A percentile compares a stretch with the other conserved stretches of the same genome.
Conservation (phyloP, 2,113 vertebrate species). For the Origma solitaria region DNA sequence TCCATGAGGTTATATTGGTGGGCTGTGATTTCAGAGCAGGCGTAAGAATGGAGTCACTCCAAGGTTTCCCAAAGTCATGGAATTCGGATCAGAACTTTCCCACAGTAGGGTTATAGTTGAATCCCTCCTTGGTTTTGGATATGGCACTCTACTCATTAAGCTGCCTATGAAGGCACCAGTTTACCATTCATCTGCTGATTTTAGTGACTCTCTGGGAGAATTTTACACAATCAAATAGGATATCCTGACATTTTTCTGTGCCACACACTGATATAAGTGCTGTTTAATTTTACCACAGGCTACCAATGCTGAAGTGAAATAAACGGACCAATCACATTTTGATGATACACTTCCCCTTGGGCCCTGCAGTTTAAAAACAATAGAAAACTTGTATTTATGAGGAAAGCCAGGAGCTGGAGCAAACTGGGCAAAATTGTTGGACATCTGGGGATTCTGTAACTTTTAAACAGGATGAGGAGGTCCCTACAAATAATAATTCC, state of each 20-base stretch:
- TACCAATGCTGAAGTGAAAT: neutral
- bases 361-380: neutral
- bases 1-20: neutral
- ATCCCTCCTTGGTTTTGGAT: neutral
- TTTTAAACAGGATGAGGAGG: constrained; percentile 18
- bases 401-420: neutral
- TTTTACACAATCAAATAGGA: neutral
- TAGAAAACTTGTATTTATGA: neutral
- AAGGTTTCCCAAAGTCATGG: neutral
- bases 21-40: neutral
- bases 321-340: neutral
- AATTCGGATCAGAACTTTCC: neutral
- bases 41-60: neutral
- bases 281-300: neutral
- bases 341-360: neutral
- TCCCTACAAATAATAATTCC: neutral
- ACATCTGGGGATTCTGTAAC: neutral
- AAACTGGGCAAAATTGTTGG: neutral
- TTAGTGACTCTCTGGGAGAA: neutral
- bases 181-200: neutral
- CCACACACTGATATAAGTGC: neutral
- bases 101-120: neutral
- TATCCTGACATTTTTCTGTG: neutral
- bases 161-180: neutral
- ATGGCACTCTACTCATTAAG: neutral